phyloP scores from a whole-genome alignment of 2,113 vertebrate genomes.

The Otus sunia region DNA sequence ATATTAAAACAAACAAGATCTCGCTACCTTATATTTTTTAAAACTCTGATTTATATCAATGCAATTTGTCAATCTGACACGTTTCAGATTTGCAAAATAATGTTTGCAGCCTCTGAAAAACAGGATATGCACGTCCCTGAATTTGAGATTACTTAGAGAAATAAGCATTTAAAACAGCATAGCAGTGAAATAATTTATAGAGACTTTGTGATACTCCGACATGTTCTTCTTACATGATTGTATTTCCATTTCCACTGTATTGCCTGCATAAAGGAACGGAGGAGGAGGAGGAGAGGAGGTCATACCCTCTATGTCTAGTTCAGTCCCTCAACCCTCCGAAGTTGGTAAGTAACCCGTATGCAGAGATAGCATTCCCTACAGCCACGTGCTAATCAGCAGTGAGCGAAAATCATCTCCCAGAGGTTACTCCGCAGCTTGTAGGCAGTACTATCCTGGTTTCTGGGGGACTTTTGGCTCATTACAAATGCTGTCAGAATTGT shows the following conservation, averaged over 20 bases:
- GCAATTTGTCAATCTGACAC: not conserved
- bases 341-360: fast-evolving
- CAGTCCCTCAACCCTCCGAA: not conserved
- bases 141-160: not conserved
- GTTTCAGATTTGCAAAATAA: not conserved
- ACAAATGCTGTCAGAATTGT: not conserved
- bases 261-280: not conserved
- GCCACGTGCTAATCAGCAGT: not conserved
- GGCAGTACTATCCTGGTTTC: not conserved
- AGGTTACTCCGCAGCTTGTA: not conserved
- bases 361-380: not conserved
- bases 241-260: not conserved
- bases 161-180: not conserved
- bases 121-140: not conserved
- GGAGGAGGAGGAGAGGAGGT: not conserved
- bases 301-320: not conserved
- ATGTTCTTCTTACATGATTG: not conserved
- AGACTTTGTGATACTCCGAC: not conserved
- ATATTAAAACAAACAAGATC: not conserved
- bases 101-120: not conserved
- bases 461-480: not conserved
- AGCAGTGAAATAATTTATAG: not conserved
- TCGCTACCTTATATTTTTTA: not conserved
- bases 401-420: not conserved
- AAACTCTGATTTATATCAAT: not conserved